These are phyloP conservation scores for Erpobdella octoculata DNA, from an alignment of 2,888 invertebrate genomes.

Conservation along the genomic window DNA sequence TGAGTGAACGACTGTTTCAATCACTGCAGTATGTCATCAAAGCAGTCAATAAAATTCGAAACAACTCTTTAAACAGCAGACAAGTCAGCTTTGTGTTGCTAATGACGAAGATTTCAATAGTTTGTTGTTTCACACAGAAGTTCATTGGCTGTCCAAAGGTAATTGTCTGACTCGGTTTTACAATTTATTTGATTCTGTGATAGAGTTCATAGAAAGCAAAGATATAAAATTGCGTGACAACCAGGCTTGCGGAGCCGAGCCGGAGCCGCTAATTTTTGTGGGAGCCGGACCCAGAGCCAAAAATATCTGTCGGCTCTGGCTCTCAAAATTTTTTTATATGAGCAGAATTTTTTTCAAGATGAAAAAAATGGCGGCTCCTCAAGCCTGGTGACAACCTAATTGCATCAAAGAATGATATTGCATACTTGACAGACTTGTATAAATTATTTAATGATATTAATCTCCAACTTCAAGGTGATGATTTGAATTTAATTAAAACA, in stretches of 20 bases:
- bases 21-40: constrained; percentile 1
- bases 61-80: neutral
- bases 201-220: neutral
- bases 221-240: neutral
- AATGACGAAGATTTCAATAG: constrained; percentile 1
- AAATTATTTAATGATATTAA: neutral
- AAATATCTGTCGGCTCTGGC: too few relatives aligned
- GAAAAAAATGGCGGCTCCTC: too few relatives aligned
- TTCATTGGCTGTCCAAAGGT: neutral
- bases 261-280: too few relatives aligned
- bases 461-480: constrained; percentile 1
- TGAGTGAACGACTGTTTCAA: neutral
- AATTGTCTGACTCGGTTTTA: neutral
- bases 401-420: neutral
- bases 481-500: neutral
- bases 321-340: too few relatives aligned
- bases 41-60: neutral
- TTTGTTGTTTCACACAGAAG: neutral
- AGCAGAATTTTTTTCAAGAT: too few relatives aligned
- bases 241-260: too few relatives aligned
- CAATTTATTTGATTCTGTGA: constrained; percentile 1
- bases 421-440: too few relatives aligned
- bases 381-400: too few relatives aligned
- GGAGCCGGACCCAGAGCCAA: too few relatives aligned
- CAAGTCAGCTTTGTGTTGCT: neutral